Evolutionary conservation across 2,888 invertebrate genomes (phyloP), one percentile per base, ranked within the genome.

Genomic region (Acleris emargana): DNA sequence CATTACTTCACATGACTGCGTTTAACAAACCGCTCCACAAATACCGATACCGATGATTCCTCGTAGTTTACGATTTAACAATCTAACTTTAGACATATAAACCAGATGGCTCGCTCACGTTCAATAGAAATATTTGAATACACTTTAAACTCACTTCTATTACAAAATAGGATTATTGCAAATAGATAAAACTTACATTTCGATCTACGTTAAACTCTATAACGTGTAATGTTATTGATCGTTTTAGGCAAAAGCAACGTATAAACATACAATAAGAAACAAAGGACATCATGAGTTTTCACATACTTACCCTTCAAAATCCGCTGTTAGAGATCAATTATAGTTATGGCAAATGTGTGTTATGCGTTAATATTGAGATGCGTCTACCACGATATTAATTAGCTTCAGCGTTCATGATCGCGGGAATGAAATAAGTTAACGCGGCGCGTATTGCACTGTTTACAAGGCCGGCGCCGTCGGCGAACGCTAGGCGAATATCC

Each of bases 41-140:
- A 87, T 85, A 86, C 79, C 79, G 81, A 83, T 77, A 77, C 77
- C 79, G 84, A 84, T 85, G 86, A 86, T 86, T 86, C 83, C 82
- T 81, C 81, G 82, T 82, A 85, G 88, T 92, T 91, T 89, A 91
- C 90, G 89, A 89, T 90, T 89, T 88, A 87, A 88, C 87, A 89
- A 87, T 89, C 91, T 92, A 92, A 92, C 88, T 91, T 91, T 92
- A 92, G 91, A 90, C 80, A 89, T 89, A 87, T 85, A 88, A 89
- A 86, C 91, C 91, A 92, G 91, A 92, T 92, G 91, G 91, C 92
- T 84, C 80, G 84, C 87, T 83, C 86, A 82, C 83, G 85, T 83
- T 89, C 85, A 82, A 85, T 86, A 86, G 82, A 86, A 86, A 86
- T 87, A 86, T 88, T 84, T 77, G 69, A 83, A 81, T 75, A 38